These are phyloP conservation scores for Marcusenius ussheri DNA, from an alignment of 2,113 vertebrate genomes.

Conservation along the genomic window DNA sequence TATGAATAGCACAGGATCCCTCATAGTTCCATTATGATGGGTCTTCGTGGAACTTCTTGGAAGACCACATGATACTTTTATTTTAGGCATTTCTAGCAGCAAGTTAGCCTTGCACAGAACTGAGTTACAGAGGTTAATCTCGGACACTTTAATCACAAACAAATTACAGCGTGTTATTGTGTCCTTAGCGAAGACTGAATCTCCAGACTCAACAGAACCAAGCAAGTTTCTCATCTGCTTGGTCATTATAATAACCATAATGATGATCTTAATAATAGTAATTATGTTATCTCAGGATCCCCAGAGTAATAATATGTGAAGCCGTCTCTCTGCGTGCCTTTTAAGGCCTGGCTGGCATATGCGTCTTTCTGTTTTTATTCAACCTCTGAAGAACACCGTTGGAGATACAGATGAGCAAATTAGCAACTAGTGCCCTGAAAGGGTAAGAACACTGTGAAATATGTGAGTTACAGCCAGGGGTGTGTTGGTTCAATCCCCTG, in stretches of 20 bases:
- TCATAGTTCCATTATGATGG: conserved; percentile 39
- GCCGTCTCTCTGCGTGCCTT: conserved; percentile 8
- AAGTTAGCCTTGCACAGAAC: not conserved
- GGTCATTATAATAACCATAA: conserved; percentile 24
- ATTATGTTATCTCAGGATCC: conserved; percentile 38
- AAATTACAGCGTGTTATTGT: conserved; percentile 13
- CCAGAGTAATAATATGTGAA: conserved; percentile 39
- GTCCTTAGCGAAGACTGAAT: conserved; percentile 21
- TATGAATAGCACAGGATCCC: conserved; percentile 38
- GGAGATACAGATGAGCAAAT: conserved; percentile 29
- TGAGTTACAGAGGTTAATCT: not conserved
- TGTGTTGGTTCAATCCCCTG: conserved; percentile 11
- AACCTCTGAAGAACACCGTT: conserved; percentile 23
- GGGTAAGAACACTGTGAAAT: not conserved
- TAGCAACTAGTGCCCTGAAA: conserved; percentile 34
- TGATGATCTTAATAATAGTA: conserved; percentile 31
- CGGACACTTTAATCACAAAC: not conserved
- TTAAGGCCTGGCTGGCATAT: conserved; percentile 33
- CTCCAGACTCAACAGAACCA: conserved; percentile 15
- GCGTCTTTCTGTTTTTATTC: conserved; percentile 28
- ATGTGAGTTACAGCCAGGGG: conserved; percentile 10
- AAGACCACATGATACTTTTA: conserved; percentile 35
- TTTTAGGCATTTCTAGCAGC: not conserved
- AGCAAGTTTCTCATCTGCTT: conserved; percentile 9
- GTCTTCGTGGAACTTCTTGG: conserved; percentile 36